A percentile compares a stretch with the other conserved stretches of the same genome.
These are phyloP conservation scores for Odocoileus hemionus DNA, from an alignment of 2,113 vertebrate genomes.

Conservation along the genomic window DNA sequence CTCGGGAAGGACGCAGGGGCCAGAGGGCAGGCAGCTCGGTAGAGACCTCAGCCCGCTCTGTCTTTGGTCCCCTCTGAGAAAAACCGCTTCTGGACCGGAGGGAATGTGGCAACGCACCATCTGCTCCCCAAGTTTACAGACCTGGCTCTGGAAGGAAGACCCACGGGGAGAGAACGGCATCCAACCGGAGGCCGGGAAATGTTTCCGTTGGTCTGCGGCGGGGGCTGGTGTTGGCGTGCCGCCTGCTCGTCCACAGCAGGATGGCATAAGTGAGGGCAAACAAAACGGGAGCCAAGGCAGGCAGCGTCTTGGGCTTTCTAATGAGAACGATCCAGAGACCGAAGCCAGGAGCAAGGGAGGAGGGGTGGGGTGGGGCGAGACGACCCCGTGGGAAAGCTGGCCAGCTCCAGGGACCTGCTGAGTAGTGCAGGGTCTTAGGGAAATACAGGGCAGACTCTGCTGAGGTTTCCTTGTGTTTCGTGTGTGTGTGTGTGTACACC, in stretches of 20 bases:
- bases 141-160: conserved; percentile 27
- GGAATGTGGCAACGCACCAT: neutral
- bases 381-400: neutral
- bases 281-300: neutral
- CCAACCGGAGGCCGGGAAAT: conserved; percentile 29
- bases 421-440: neutral
- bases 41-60: neutral
- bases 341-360: neutral
- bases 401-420: neutral
- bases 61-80: neutral
- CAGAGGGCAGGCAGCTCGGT: accelerated
- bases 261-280: conserved; percentile 41
- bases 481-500: neutral
- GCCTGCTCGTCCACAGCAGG: neutral
- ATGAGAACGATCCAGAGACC: neutral
- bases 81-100: neutral
- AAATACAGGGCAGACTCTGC: neutral
- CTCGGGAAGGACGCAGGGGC: neutral
- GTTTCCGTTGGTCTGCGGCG: neutral
- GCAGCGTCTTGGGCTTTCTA: neutral
- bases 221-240: neutral
- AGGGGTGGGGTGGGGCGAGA: neutral
- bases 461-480: neutral
- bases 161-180: conserved; percentile 18
- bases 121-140: neutral